phyloP scores from a whole-genome alignment of 2,888 invertebrate genomes.

The Cheiracanthium punctorium region DNA sequence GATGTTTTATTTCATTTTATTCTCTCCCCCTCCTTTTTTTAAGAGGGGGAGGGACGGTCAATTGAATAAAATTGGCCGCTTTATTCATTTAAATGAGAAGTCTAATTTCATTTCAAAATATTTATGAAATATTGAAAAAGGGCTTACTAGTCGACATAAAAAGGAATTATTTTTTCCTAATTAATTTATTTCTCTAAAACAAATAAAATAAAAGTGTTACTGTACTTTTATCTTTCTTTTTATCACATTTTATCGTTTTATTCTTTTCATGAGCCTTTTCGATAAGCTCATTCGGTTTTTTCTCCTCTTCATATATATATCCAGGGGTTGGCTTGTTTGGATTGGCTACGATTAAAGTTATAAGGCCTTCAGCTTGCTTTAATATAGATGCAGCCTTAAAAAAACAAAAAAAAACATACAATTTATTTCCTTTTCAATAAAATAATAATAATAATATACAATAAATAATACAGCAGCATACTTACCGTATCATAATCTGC shows the following conservation, averaged over 20 bases:
- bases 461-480: neutral
- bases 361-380: constrained; percentile 87
- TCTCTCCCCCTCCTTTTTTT: too few species aligned
- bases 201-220: neutral
- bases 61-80: too few species aligned
- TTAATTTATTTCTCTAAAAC: too few species aligned
- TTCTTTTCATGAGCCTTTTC: constrained; percentile 71
- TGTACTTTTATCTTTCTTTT: constrained; percentile 76
- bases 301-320: constrained; percentile 75
- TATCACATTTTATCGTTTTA: constrained; percentile 75
- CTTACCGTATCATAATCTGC: constrained; percentile 84
- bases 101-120: too few species aligned
- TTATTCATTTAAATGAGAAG: too few species aligned
- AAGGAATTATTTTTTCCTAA: too few species aligned
- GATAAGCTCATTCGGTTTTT: constrained; percentile 75
- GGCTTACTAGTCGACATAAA: too few species aligned
- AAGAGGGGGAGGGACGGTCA: too few species aligned
- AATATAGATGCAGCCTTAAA: constrained; percentile 87
- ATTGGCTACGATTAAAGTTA: constrained; percentile 88
- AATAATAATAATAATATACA: too few species aligned
- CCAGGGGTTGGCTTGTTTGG: constrained; percentile 84
- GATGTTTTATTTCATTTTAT: too few species aligned
- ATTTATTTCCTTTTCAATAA: too few species aligned
- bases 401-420: neutral
- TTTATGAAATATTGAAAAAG: too few species aligned